Conservation (phyloP, 2,113 vertebrate species). For the Myrmophylax atrothorax region DNA sequence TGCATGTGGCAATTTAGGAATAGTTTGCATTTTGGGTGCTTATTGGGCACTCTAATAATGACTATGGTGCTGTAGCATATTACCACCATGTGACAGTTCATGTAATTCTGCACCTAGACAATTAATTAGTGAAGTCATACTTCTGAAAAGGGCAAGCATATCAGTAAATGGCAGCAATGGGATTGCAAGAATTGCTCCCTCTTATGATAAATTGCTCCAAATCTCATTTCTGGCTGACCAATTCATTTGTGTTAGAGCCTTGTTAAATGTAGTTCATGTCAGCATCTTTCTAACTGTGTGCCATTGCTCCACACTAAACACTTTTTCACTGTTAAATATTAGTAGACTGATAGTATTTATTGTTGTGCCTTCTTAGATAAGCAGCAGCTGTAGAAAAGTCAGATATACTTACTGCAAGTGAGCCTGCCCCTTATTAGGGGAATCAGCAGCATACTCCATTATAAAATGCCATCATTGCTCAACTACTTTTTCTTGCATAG, state of each 20-base stretch:
- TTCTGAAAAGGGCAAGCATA: conserved; percentile 28
- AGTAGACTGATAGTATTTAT: background rate
- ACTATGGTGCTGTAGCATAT: background rate
- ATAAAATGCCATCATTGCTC: background rate
- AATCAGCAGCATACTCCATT: background rate
- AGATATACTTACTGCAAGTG: background rate
- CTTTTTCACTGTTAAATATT: background rate
- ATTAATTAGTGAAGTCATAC: conserved; percentile 25
- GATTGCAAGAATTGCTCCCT: background rate
- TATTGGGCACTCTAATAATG: background rate
- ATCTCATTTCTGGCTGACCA: conserved; percentile 33
- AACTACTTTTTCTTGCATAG: background rate
- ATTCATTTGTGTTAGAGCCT: conserved; percentile 30
- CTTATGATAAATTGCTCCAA: conserved; percentile 19
- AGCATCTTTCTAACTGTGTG: conserved; percentile 8
- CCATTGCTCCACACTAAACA: background rate
- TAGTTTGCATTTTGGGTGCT: background rate
- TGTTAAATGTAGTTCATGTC: conserved; percentile 12
- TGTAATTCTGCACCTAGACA: background rate
- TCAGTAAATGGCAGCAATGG: conserved; percentile 18
- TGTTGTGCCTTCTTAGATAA: background rate
- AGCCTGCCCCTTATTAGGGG: background rate
- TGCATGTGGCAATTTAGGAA: background rate
- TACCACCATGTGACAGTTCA: background rate
- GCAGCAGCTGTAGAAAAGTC: background rate